These are phyloP conservation scores for Brachionus sp. DNA, from an alignment of 1,140 invertebrate genomes.

Conservation along the genomic window DNA sequence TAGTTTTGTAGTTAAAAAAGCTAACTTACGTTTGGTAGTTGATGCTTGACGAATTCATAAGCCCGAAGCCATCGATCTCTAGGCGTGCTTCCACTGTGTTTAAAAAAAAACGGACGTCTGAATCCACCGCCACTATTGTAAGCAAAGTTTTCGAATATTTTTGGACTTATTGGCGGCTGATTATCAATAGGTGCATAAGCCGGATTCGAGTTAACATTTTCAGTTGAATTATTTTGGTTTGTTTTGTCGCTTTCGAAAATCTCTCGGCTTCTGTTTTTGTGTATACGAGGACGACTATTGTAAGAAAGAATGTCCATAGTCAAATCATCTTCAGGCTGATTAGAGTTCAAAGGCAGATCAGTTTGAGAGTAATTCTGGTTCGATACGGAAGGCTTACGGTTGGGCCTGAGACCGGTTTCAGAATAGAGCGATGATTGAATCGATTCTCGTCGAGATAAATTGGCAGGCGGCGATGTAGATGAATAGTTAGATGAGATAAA, in stretches of 20 bases:
- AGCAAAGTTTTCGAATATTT: neutral
- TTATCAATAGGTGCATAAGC: neutral
- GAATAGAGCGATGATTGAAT: neutral
- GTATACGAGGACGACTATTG: neutral
- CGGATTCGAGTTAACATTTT: neutral
- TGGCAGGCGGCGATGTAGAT: neutral
- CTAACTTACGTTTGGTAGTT: neutral
- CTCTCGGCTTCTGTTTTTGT: neutral
- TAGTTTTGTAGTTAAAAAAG: neutral
- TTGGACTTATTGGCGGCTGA: neutral
- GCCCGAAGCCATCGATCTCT: slow-evolving; percentile 12
- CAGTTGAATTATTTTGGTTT: neutral
- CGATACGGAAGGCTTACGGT: neutral
- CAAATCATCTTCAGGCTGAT: neutral
- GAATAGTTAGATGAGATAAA: slow-evolving; percentile 9
- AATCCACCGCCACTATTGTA: neutral
- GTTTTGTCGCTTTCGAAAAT: no score
- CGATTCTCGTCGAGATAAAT: neutral
- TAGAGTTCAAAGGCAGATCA: neutral
- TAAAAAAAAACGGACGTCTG: neutral
- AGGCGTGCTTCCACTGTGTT: neutral
- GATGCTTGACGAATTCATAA: neutral
- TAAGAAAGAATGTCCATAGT: neutral
- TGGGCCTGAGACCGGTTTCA: neutral
- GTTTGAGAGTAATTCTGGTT: neutral